These are phyloP conservation scores for Ibidorhyncha struthersii DNA, from an alignment of 2,113 vertebrate species.

Conservation along the genomic window DNA sequence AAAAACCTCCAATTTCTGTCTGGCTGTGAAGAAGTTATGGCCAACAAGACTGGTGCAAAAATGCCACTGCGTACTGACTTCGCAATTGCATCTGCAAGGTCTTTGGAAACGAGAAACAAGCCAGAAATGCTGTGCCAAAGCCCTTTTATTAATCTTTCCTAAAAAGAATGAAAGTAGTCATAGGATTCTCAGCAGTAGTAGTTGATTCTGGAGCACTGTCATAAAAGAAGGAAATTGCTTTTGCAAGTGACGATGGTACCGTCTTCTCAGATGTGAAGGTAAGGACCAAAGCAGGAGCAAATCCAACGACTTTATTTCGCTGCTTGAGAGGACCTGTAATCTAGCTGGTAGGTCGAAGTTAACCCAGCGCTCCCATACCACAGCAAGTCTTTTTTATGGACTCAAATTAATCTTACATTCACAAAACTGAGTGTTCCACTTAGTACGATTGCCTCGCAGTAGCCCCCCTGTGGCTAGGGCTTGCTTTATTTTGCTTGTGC, in stretches of 20 bases:
- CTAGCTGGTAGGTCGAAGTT: not conserved
- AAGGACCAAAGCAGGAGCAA: not conserved
- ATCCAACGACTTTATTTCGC: not conserved
- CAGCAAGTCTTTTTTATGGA: not conserved
- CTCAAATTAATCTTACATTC: not conserved
- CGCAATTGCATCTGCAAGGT: fast-evolving
- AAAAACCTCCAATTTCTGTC: not conserved
- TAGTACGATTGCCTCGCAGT: not conserved
- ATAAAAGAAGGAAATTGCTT: not conserved
- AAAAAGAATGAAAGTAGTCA: not conserved
- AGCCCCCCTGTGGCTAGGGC: not conserved
- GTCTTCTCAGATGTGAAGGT: not conserved
- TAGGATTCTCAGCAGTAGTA: not conserved
- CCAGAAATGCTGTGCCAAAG: not conserved
- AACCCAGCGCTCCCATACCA: not conserved
- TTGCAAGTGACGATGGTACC: not conserved
- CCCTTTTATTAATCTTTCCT: not conserved
- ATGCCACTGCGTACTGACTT: not conserved
- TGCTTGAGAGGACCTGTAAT: not conserved
- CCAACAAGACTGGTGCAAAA: not conserved
- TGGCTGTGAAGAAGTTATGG: not conserved
- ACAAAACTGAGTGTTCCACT: not conserved
- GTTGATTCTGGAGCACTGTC: not conserved
- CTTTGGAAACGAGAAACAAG: not conserved
- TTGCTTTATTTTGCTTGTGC: not conserved